These are phyloP conservation scores for Grus americana DNA, from an alignment of 2,113 vertebrate genomes.

Conservation along the genomic window DNA sequence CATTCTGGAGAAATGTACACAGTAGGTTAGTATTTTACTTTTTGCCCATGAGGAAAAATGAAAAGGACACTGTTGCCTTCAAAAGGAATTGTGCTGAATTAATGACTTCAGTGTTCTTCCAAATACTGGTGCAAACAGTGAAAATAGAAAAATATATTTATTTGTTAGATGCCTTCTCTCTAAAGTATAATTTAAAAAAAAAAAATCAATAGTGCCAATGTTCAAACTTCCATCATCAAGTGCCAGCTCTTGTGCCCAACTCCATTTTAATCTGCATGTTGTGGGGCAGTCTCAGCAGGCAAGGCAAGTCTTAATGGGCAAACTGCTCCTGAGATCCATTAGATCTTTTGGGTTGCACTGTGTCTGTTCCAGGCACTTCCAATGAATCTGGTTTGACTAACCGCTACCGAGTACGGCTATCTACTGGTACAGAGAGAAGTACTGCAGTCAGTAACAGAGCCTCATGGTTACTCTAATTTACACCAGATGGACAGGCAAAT, in stretches of 20 bases:
- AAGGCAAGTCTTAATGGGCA: background rate
- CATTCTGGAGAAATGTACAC: background rate
- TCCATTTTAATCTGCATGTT: background rate
- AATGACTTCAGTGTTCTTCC: background rate
- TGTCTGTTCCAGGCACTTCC: background rate
- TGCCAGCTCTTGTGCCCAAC: background rate
- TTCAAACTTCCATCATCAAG: background rate
- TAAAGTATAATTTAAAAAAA: background rate
- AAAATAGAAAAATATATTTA: background rate
- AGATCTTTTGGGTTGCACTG: background rate
- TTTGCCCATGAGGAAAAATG: background rate
- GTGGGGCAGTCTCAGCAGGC: background rate
- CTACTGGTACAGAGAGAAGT: background rate
- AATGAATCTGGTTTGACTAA: background rate
- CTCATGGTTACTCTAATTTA: background rate
- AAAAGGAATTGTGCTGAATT: background rate
- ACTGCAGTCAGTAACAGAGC: background rate
- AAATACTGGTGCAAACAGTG: background rate
- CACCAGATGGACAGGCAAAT: background rate
- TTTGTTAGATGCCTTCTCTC: background rate
- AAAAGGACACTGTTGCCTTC: background rate
- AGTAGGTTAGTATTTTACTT: background rate
- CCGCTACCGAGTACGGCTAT: rapidly evolving
- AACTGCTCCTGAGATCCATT: background rate
- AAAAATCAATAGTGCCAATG: rapidly evolving